Conservation (phyloP, 2,113 vertebrate genomes). For the Crotalus viridis region DNA sequence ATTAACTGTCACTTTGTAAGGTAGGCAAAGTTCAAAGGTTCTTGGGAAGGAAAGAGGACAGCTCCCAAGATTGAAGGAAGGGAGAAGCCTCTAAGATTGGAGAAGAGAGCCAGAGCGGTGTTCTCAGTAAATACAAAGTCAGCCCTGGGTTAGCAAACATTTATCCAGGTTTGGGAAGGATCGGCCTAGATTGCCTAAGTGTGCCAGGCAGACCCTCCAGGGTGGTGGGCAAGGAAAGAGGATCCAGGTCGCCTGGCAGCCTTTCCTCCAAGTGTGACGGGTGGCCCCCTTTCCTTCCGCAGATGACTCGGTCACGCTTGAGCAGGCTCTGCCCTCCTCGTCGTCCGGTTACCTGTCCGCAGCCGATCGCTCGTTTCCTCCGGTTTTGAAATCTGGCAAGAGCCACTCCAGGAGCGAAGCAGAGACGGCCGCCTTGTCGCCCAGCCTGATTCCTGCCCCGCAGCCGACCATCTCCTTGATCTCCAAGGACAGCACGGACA, state of each 20-base stretch:
- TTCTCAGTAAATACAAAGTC: background rate
- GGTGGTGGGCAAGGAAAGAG: background rate
- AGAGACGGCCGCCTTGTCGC: constrained; percentile 77
- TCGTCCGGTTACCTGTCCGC: constrained; percentile 58
- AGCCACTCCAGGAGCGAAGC: constrained; percentile 50
- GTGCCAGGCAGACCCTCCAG: background rate
- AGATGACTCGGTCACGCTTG: constrained; percentile 78
- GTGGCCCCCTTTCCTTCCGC: constrained; percentile 37
- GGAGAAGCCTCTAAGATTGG: background rate
- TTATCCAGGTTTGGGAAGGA: background rate
- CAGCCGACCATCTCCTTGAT: constrained; percentile 95
- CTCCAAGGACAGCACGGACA: constrained; percentile 77
- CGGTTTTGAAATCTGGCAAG: constrained; percentile 58
- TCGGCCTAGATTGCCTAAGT: background rate
- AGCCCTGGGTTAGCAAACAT: background rate
- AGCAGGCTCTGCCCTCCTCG: constrained; percentile 69
- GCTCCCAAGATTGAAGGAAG: background rate
- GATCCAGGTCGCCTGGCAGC: too few relatives aligned
- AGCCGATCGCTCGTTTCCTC: constrained; percentile 45
- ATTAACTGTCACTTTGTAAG: background rate
- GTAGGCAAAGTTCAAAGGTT: background rate
- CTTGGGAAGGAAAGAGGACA: background rate
- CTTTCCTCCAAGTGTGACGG: background rate
- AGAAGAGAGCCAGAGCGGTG: background rate
- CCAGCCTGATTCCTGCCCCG: constrained; percentile 90